Evolutionary conservation across 1,140 invertebrate genomes (phyloP), one percentile per base, ranked within the genome.

Genomic region (Orius insidiosus): DNA sequence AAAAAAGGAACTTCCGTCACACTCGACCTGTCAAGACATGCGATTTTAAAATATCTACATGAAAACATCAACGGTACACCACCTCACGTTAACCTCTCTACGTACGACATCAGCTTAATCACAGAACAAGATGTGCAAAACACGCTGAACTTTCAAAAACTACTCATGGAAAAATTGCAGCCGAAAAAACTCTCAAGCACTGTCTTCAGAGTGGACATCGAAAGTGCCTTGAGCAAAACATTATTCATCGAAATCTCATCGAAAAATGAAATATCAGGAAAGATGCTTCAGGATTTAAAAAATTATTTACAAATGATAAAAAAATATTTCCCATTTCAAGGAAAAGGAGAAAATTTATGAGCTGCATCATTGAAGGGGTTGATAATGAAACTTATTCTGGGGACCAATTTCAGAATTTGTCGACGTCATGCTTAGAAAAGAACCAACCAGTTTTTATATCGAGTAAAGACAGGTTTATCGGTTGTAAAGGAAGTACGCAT

Each of bases 161-260:
- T 4, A 36, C 35, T 15, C 3, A 11, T 36, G 47, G 47, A 53
- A 16, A 55, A 48, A 58, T 55, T 36, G 32, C 53, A 62, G 18
- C 46, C 18, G 2, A 60, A 58, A 53, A 50, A 58, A 49, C 57
- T 62, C 33, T 38, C 53, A 7, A 73, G 78, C 56, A 55, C 64
- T 8, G 66, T 89, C 1, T 88, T 80, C 59, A 82, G 89, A 64
- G 68, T 75, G 44, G 90, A 96, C 63, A 60, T 96, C 39, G 85
- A 93, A 63, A 82, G 76, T 58, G 77, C 83, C 1, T 55, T 95
- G 9, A 70, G 74, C 53, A 85, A 81, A 58, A 77, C 78, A 9
- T 66, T 95, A 5, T 70, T 70, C 50, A 78, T 85, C 54, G 90
- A 96, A 68, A 71, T 96, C 7, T 64, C 75, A 8, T 65, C 77